These are phyloP conservation scores for Ptiloglossa arizonensis DNA, from an alignment of 1,140 invertebrate species.

Conservation along the genomic window DNA sequence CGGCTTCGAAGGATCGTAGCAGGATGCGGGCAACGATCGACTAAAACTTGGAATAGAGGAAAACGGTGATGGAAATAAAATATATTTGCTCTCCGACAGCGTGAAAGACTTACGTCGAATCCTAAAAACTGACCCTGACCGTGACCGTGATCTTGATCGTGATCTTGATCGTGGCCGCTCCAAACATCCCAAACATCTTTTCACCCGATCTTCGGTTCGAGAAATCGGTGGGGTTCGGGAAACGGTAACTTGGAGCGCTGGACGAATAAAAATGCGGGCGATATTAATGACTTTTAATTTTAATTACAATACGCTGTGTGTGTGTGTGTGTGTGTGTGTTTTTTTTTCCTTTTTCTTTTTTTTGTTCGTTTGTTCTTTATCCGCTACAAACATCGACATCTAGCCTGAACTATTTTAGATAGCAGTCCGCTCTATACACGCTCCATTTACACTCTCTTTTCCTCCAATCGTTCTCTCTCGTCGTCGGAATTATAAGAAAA, in stretches of 20 bases:
- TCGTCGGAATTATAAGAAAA: conserved; percentile 76
- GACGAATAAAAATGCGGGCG: conserved; percentile 50
- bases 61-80: conserved; percentile 1
- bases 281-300: conserved; percentile 76
- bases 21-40: background rate
- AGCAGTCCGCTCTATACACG: conserved; percentile 76
- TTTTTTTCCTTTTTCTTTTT: no score
- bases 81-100: no score
- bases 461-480: conserved; percentile 46
- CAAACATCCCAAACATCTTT: no score
- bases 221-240: background rate
- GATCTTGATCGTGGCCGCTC: no score
- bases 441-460: conserved; percentile 50
- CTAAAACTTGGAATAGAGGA: background rate
- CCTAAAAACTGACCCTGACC: no score
- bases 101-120: no score
- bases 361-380: conserved; percentile 73
- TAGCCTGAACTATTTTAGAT: conserved; percentile 81
- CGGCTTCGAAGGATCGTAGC: background rate
- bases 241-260: background rate
- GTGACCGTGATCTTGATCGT: no score
- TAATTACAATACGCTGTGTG: conserved; percentile 80
- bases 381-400: conserved; percentile 81
- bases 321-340: no score
- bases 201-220: no score